Evolutionary conservation across 1,140 invertebrate genomes (phyloP).

Genomic region (Temnothorax curvispinosus): DNA sequence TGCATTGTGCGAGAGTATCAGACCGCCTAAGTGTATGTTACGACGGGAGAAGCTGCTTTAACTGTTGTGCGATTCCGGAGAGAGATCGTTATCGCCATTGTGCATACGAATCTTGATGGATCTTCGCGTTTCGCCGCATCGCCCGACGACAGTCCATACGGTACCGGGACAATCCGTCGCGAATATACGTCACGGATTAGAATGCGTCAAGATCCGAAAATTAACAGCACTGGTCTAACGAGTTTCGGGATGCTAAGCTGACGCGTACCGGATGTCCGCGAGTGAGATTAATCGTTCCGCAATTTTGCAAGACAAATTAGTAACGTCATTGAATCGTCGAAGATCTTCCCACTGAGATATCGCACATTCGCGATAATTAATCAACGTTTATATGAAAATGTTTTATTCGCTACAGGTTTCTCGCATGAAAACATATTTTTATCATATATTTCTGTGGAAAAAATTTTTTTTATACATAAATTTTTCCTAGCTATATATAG

Average conservation of each 20-base stretch:
- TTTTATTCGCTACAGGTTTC: neutral
- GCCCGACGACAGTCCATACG: neutral
- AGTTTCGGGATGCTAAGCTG: constrained; percentile 25
- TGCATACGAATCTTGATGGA: constrained; percentile 57
- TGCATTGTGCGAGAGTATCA: constrained; percentile 17
- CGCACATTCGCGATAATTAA: neutral
- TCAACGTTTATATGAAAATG: neutral
- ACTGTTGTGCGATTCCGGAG: constrained; percentile 57
- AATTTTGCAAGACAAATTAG: constrained; percentile 55
- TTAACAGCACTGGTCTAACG: constrained; percentile 46
- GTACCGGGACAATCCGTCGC: constrained; percentile 1
- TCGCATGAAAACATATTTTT: neutral
- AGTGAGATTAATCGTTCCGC: constrained; percentile 47
- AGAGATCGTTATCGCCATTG: constrained; percentile 64
- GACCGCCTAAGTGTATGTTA: constrained; percentile 52
- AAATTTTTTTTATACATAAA: neutral
- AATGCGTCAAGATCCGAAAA: constrained; percentile 48
- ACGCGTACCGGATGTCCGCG: constrained; percentile 24
- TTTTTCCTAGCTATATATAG: no score
- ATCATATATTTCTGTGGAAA: neutral
- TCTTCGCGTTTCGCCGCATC: neutral
- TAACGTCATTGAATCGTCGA: neutral
- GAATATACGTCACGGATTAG: constrained; percentile 51
- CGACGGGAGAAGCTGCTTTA: constrained; percentile 59
- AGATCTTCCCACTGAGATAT: neutral